These are phyloP conservation scores for Xiphorhynchus elegans DNA, from an alignment of 2,113 vertebrate species.

Conservation along the genomic window DNA sequence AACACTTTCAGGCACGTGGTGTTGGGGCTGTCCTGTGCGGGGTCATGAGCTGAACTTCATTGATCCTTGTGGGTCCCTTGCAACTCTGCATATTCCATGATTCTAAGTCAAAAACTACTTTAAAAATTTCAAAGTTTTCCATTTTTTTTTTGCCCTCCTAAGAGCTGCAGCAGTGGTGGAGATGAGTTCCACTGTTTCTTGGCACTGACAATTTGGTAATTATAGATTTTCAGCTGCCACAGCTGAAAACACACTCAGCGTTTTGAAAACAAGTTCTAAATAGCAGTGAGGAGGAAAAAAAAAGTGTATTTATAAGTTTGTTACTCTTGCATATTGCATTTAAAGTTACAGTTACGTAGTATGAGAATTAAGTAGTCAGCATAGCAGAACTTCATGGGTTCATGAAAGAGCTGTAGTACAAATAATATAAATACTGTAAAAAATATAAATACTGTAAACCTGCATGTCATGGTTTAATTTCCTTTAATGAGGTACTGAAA, in stretches of 20 bases:
- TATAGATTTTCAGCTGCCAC: not conserved
- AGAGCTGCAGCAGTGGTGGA: not conserved
- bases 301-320: not conserved
- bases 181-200: not conserved
- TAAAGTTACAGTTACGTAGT: not conserved
- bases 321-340: not conserved
- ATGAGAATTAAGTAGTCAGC: not conserved
- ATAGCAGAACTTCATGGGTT: not conserved
- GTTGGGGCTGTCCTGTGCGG: too few species aligned
- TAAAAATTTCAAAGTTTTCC: not conserved
- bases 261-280: not conserved
- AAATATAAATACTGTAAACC: not conserved
- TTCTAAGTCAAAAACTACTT: not conserved
- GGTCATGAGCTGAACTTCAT: not conserved
- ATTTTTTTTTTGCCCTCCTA: not conserved
- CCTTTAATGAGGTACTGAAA: not conserved
- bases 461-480: not conserved
- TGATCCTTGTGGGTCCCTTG: not conserved
- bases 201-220: not conserved
- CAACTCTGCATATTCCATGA: not conserved
- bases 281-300: not conserved
- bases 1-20: not conserved
- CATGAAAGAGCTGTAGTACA: not conserved
- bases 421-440: not conserved
- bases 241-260: not conserved